Conservation (phyloP, 2,888 invertebrate species). For the Agrochola lota region DNA sequence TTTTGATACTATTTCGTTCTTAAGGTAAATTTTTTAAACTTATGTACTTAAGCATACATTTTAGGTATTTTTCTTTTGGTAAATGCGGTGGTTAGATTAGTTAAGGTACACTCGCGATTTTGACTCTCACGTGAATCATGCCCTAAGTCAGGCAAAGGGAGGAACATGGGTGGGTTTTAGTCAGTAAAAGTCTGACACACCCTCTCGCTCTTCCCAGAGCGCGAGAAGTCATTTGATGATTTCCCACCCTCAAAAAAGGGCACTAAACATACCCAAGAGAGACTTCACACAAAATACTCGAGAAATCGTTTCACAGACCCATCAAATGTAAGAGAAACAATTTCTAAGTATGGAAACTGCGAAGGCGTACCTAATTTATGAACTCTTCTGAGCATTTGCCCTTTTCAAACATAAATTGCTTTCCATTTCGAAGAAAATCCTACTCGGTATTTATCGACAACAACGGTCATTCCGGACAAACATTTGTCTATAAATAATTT, state of each 20-base stretch:
- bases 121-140: neutral
- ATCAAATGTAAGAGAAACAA: constrained; percentile 15
- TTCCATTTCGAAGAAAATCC: constrained; percentile 45
- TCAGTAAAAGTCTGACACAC: too few species aligned
- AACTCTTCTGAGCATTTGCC: constrained; percentile 26
- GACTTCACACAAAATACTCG: neutral
- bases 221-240: too few species aligned
- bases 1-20: too few species aligned
- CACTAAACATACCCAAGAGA: neutral
- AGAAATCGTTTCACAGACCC: neutral
- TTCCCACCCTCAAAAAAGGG: too few species aligned
- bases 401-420: constrained; percentile 42
- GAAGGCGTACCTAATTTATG: constrained; percentile 36
- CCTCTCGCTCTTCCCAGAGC: too few species aligned
- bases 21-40: too few species aligned
- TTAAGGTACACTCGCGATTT: too few species aligned
- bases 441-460: constrained; percentile 32
- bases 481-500: constrained; percentile 38
- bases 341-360: constrained; percentile 29
- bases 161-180: too few species aligned
- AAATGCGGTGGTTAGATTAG: too few species aligned
- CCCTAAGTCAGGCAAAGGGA: too few species aligned
- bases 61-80: too few species aligned
- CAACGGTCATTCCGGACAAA: constrained; percentile 34
- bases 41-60: too few species aligned